Conservation (phyloP, 1,140 invertebrate species). For the Brachystomella parvula region DNA sequence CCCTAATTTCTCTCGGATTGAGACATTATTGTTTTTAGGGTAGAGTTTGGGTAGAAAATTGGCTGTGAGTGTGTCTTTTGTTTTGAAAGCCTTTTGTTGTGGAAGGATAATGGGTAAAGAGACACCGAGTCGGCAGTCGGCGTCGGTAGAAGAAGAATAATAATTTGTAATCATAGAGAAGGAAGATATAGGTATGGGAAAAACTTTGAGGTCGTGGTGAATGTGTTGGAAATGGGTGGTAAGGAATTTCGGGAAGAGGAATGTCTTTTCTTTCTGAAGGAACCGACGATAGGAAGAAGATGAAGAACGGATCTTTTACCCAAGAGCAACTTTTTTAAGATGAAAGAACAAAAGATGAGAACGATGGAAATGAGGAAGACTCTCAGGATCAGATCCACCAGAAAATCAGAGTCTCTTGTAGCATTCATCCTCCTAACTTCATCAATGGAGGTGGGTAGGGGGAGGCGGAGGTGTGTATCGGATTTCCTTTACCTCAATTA, state of each 20-base stretch:
- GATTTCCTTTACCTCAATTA: too few relatives aligned
- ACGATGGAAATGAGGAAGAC: too few relatives aligned
- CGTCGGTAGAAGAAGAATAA: neutral
- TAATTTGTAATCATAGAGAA: constrained; percentile 12
- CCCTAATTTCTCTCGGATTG: too few relatives aligned
- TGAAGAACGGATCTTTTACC: too few relatives aligned
- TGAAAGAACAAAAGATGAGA: constrained; percentile 2
- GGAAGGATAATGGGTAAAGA: neutral
- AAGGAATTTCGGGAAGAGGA: constrained; percentile 8
- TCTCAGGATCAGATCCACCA: too few relatives aligned
- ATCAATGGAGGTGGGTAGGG: too few relatives aligned
- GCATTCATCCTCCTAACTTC: too few relatives aligned
- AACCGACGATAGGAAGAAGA: neutral
- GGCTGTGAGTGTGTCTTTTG: neutral
- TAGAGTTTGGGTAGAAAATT: too few relatives aligned
- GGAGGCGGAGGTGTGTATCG: too few relatives aligned
- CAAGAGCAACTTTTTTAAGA: too few relatives aligned
- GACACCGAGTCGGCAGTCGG: neutral
- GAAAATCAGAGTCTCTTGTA: too few relatives aligned
- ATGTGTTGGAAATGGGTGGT: constrained; percentile 12
- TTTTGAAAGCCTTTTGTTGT: neutral
- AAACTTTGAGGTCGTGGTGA: neutral
- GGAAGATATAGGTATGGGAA: neutral
- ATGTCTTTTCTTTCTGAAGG: constrained; percentile 2
- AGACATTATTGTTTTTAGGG: too few relatives aligned